Base-by-base conservation (phyloP, 2,888 invertebrate genomes). In the Elysia crispata region DNA sequence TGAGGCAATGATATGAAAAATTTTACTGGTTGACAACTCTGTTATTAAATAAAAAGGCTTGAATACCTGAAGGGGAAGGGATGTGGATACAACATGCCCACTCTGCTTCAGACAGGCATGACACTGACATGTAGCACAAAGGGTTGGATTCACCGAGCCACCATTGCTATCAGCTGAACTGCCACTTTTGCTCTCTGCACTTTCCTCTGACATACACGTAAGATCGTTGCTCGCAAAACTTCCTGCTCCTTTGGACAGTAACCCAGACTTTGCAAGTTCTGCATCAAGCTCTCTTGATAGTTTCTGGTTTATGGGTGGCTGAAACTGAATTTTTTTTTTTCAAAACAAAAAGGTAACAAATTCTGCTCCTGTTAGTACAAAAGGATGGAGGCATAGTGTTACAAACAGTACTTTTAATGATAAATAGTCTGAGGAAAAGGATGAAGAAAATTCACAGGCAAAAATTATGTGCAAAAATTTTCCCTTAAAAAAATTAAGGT, bases 31-130 rank as follows among this genome's bases (percentile, higher is more conserved):
- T n/a, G n/a, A n/a, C n/a, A n/a, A n/a, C n/a, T n/a, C n/a, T n/a
- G n/a, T n/a, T n/a, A n/a, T n/a, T n/a, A n/a, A n/a, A n/a, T n/a
- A n/a, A n/a, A n/a, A n/a, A n/a, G n/a, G n/a, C n/a, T n/a, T n/a
- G 15, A 60, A 72, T 6, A 80, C 83, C 77, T 88, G 90, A 83
- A 88, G 88, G 69, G 90, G 91, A 69, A 91, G 83, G n/a, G 90
- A 87, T n/a, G 89, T 89, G 41, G 89, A 87, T 69, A 90, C 83
- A 15, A 88, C 85, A 84, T 90, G 88, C 41, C 90, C 89, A 79
- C 86, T 88, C 82, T 91, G 90, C 80, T 90, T 88, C 18, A 91
- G 86, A 85, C 91, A 91, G 6, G 89, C 89, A 85, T 91, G 90
- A 82, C 91, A 91, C 86, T 91, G 91, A 79, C 91, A 91, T 15